phyloP scores from a whole-genome alignment of 1,140 invertebrate genomes.

The Caenorhabditis latens region DNA sequence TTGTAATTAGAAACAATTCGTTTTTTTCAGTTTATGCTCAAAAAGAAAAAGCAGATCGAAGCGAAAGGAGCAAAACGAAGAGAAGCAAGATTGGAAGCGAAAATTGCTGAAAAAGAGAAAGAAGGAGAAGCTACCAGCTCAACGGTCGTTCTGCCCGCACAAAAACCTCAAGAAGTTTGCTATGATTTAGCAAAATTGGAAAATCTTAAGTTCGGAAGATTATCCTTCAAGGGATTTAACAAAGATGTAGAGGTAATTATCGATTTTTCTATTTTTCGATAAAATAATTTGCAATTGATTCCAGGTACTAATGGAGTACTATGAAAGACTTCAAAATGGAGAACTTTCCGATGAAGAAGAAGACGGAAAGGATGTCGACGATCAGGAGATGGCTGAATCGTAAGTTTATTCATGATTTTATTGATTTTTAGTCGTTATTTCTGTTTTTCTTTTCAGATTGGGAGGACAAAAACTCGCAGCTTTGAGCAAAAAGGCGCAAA shows the following conservation, averaged over 20 bases:
- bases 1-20: background rate
- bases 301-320: slow-evolving; percentile 40
- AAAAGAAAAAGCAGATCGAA: slow-evolving; percentile 43
- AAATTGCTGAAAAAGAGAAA: background rate
- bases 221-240: slow-evolving; percentile 21
- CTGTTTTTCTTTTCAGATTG: slow-evolving; percentile 47
- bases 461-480: slow-evolving; percentile 12
- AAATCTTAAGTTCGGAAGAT: slow-evolving; percentile 15
- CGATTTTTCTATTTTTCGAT: background rate
- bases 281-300: background rate
- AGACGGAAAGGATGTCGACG: slow-evolving; percentile 42
- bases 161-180: slow-evolving; percentile 5
- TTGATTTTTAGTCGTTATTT: too few species aligned
- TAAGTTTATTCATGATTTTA: background rate
- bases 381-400: slow-evolving; percentile 54
- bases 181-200: slow-evolving; percentile 13
- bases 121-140: background rate
- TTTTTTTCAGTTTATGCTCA: slow-evolving; percentile 42
- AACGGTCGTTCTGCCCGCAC: background rate
- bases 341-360: slow-evolving; percentile 44
- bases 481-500: background rate
- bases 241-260: slow-evolving; percentile 20
- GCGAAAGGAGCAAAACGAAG: background rate
- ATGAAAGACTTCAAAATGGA: slow-evolving; percentile 18
- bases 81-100: background rate